These are phyloP conservation scores for Trachelus iudaicus DNA, from an alignment of 2,888 invertebrate species.

Conservation along the genomic window DNA sequence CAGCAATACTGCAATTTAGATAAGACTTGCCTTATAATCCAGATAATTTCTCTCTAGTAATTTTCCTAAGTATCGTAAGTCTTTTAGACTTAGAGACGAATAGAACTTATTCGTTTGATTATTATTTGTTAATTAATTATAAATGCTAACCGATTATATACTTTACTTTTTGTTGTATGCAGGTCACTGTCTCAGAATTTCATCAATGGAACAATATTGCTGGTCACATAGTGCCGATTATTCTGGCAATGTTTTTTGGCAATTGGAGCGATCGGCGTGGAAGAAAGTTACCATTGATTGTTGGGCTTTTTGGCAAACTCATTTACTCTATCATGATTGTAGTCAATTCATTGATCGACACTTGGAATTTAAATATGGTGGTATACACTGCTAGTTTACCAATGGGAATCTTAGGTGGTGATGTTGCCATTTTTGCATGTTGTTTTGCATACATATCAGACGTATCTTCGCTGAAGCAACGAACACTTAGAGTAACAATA, in stretches of 20 bases:
- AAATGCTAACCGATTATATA: not conserved
- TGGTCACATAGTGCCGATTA: slow-evolving; percentile 78
- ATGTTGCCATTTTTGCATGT: slow-evolving; percentile 83
- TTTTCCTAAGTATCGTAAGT: not conserved
- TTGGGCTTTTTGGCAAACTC: slow-evolving; percentile 80
- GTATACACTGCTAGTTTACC: slow-evolving; percentile 82
- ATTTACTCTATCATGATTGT: slow-evolving; percentile 81
- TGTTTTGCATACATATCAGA: slow-evolving; percentile 86
- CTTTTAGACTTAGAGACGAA: not conserved
- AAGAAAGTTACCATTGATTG: slow-evolving; percentile 77
- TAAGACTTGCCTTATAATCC: not conserved
- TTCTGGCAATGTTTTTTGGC: slow-evolving; percentile 83
- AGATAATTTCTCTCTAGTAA: not conserved
- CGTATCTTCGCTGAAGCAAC: slow-evolving; percentile 74
- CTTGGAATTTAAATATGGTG: slow-evolving; percentile 80
- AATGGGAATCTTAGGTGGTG: slow-evolving; percentile 81
- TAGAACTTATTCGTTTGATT: not conserved
- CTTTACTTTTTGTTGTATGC: slow-evolving; percentile 22
- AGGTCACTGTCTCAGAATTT: slow-evolving; percentile 80
- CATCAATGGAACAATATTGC: slow-evolving; percentile 84
- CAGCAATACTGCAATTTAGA: not conserved
- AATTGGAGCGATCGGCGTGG: slow-evolving; percentile 86
- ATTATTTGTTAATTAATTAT: not conserved
- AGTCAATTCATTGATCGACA: slow-evolving; percentile 72
- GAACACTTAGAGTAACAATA: slow-evolving; percentile 84